A percentile compares a stretch with the other conserved stretches of the same genome.
These are phyloP conservation scores for Mythimna vitellina DNA, from an alignment of 2,888 invertebrate genomes.

Conservation along the genomic window DNA sequence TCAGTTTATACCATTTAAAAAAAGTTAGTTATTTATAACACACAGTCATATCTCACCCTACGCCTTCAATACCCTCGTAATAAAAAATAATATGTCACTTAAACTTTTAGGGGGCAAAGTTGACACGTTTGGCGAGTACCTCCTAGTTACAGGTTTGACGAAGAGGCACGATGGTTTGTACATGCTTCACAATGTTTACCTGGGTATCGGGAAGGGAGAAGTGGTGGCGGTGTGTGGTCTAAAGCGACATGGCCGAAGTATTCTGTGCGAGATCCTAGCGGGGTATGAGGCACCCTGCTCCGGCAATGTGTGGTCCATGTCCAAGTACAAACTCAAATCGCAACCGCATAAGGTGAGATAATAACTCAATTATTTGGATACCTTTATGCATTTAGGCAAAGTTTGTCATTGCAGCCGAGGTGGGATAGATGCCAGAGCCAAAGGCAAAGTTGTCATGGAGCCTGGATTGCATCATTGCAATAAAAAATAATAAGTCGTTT, in stretches of 20 bases:
- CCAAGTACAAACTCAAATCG: conserved; percentile 71
- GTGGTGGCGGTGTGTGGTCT: conserved; percentile 79
- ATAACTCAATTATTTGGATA: not conserved
- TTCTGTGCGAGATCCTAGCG: conserved; percentile 76
- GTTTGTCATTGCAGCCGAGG: not conserved
- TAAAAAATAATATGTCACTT: not conserved
- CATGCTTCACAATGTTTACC: conserved; percentile 69
- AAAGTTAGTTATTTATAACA: too few relatives aligned
- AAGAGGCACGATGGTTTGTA: conserved; percentile 64
- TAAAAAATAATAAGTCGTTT: too few relatives aligned
- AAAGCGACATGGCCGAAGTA: conserved; percentile 74
- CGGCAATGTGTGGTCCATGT: conserved; percentile 76
- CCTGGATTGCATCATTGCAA: too few relatives aligned
- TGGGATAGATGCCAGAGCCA: not conserved
- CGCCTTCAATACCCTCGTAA: too few relatives aligned
- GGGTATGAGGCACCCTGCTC: conserved; percentile 73
- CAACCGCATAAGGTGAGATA: conserved; percentile 72
- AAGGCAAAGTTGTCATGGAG: not conserved
- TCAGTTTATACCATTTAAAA: too few relatives aligned
- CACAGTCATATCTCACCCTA: too few relatives aligned
- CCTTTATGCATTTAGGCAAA: not conserved
- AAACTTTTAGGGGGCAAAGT: conserved; percentile 64
- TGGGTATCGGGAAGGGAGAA: conserved; percentile 81
- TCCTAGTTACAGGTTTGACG: conserved; percentile 73
- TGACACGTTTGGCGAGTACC: conserved; percentile 78